Conservation (phyloP, 2,113 vertebrate species). For the Tinamus guttatus region DNA sequence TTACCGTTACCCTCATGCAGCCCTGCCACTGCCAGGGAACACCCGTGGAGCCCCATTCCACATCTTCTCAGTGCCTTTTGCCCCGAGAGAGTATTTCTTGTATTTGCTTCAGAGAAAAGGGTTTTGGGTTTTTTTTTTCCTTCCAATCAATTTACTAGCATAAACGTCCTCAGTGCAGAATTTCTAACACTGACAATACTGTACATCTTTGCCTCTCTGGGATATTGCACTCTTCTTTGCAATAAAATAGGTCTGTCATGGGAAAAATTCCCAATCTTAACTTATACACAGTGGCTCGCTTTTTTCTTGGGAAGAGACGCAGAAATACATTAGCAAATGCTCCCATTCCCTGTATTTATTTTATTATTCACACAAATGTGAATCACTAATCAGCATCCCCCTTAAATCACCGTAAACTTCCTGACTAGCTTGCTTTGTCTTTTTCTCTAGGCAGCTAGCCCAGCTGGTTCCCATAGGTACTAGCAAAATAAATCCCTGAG, state of each 20-base stretch:
- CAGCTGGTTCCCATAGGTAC: conserved; percentile 46
- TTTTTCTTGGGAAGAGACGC: neutral
- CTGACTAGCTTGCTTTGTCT: conserved; percentile 37
- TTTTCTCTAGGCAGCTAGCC: conserved; percentile 33
- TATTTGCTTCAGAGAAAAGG: conserved; percentile 30
- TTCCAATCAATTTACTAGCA: conserved; percentile 17
- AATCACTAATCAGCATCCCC: conserved; percentile 17
- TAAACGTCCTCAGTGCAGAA: neutral
- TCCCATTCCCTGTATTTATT: neutral
- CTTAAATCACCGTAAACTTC: conserved; percentile 50
- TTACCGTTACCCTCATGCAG: neutral
- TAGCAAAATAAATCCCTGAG: conserved; percentile 40
- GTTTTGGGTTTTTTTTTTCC: neutral
- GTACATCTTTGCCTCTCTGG: conserved; percentile 39
- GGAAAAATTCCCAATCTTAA: conserved; percentile 39
- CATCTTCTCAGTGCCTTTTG: neutral
- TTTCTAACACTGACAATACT: neutral
- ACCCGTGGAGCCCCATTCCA: neutral
- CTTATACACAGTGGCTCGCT: neutral
- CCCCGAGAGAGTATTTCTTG: neutral
- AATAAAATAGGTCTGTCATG: conserved; percentile 3
- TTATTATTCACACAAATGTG: conserved; percentile 46
- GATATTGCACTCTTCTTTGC: conserved; percentile 20
- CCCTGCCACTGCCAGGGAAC: neutral
- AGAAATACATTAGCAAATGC: neutral